A percentile compares a stretch with the other conserved stretches of the same genome.
Evolutionary conservation across 1,140 invertebrate species (phyloP).

Genomic region (Marisa cornuarietis): DNA sequence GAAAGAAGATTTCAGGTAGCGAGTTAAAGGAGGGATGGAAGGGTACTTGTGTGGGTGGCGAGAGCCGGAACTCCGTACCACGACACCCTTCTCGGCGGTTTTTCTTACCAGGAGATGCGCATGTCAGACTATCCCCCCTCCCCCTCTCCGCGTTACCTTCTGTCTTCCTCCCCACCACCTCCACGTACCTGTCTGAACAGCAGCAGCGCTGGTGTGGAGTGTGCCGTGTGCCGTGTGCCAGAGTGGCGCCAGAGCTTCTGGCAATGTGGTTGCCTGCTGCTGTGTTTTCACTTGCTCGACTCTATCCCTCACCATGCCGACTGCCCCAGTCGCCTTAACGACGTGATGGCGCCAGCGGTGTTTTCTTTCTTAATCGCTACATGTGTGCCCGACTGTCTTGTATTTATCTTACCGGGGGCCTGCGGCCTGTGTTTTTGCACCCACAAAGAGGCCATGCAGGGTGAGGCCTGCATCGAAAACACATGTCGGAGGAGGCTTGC

Average conservation of each 20-base stretch:
- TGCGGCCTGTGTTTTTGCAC: constrained; percentile 30
- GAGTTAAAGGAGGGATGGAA: too few relatives aligned
- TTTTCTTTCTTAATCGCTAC: constrained; percentile 57
- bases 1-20: too few relatives aligned
- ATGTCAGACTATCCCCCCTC: neutral
- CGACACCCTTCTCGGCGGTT: too few relatives aligned
- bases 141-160: neutral
- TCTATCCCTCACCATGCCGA: constrained; percentile 30
- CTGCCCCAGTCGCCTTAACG: constrained; percentile 38
- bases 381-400: constrained; percentile 41
- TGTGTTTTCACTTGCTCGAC: constrained; percentile 39
- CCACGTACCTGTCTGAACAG: neutral
- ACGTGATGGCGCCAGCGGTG: constrained; percentile 46
- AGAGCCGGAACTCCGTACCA: too few relatives aligned
- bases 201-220: neutral
- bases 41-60: too few relatives aligned
- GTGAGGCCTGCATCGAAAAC: constrained; percentile 32
- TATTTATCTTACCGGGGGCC: constrained; percentile 37
- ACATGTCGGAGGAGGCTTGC: constrained; percentile 25
- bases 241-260: neutral
- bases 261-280: constrained; percentile 24
- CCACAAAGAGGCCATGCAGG: constrained; percentile 15
- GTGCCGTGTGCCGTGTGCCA: neutral
- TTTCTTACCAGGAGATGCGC: too few relatives aligned
- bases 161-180: neutral